Base-by-base conservation (phyloP, 2,888 invertebrate genomes). In the Agrotis segetum region DNA sequence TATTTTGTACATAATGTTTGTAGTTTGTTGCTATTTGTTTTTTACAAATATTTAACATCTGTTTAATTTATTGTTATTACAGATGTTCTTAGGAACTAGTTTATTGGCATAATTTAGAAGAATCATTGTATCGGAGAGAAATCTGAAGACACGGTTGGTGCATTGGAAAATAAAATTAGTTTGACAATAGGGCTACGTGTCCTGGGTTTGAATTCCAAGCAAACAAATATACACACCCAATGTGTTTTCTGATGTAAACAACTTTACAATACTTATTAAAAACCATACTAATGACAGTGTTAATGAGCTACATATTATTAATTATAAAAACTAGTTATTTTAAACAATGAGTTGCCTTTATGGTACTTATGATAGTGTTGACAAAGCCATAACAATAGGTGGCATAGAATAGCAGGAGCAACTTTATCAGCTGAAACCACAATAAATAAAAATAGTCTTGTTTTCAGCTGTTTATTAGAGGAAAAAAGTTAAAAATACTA, bases 261-360 rank as follows among this genome's bases (percentile, higher is more conserved):
- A 47, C 19, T 40, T 29, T 16, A 53, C 47, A 74, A 59, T 59
- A 53, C 17, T 19, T 34, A 60, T 16, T 14, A 3, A 24, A 62
- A 69, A 60, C 16, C 3, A 21, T 24, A 59, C 21, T 63, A 61
- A 65, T 52, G 50, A 44, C 24, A 29, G 24, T 64, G 19, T 56
- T 60, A 60, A 70, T 70, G 49, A 70, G 19, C 6, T 34, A 34
- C 34, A 34, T 34, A 34, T 34, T 34, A 34, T 34, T 34, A 50
- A 14, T 61, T 50, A 64, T 21, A 1, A 11, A 55, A n/a, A 74
- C 65, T 52, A 47, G 47, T 75, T 61, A 75, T 50, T 34, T 46
- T n/a, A 24, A 61, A 60, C 14, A 53, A 17, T 9, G 17, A 53
- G 17, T 56, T 29, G 13, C 16, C 19, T 21, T 17, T 44, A 47